A percentile compares a stretch with the other conserved stretches of the same genome.
These are phyloP conservation scores for Thyatira batis DNA, from an alignment of 2,888 invertebrate genomes.

Conservation along the genomic window DNA sequence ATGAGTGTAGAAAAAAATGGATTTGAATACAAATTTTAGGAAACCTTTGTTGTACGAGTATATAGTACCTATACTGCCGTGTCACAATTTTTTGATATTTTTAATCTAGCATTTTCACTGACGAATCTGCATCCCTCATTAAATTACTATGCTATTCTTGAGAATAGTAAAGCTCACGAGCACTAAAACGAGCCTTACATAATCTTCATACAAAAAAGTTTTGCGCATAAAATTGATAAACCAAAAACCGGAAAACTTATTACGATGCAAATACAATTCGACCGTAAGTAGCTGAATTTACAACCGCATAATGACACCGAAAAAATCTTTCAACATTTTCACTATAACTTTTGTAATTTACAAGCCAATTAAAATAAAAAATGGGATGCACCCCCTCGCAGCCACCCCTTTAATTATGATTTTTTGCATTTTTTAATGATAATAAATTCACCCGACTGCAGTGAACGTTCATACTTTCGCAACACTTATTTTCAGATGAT, in stretches of 20 bases:
- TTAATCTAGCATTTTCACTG: too few relatives aligned
- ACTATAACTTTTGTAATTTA: slow-evolving; percentile 79
- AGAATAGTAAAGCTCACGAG: too few relatives aligned
- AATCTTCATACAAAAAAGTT: too few relatives aligned
- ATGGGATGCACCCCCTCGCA: slow-evolving; percentile 68
- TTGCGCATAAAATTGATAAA: not conserved
- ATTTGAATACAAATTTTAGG: too few relatives aligned
- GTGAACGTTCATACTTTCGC: slow-evolving; percentile 40
- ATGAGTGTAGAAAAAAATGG: too few relatives aligned
- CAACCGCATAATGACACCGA: slow-evolving; percentile 48
- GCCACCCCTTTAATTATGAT: slow-evolving; percentile 78
- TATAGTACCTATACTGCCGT: too few relatives aligned
- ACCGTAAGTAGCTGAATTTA: slow-evolving; percentile 14
- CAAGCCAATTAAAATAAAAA: slow-evolving; percentile 81
- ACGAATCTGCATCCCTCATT: too few relatives aligned
- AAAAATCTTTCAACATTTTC: slow-evolving; percentile 58
- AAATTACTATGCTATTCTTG: too few relatives aligned
- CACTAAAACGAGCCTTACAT: too few relatives aligned
- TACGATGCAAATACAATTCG: slow-evolving; percentile 14
- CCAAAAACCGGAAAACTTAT: slow-evolving; percentile 8
- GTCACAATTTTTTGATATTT: too few relatives aligned
- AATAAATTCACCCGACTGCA: slow-evolving; percentile 70
- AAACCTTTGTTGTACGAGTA: too few relatives aligned
- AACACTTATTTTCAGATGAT: not conserved
- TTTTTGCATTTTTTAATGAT: slow-evolving; percentile 80